Base-by-base conservation (phyloP, 2,113 vertebrate species). In the Eurystomus gularis region DNA sequence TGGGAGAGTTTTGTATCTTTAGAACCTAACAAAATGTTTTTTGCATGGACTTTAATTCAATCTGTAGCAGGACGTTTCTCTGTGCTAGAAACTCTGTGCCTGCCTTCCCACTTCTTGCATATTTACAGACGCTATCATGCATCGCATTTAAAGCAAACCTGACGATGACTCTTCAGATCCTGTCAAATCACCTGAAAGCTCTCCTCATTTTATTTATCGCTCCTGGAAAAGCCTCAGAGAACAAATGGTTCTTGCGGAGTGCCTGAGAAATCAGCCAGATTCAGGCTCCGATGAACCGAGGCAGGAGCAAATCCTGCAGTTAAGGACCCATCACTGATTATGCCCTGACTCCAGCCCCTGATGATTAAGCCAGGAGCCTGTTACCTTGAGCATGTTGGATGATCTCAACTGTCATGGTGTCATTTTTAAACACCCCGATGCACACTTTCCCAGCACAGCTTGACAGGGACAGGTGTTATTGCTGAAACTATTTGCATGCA, bases 221-320 rank as follows among this genome's bases (percentile, higher is more conserved):
- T 57, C 68, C 88, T 81, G 88, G 92, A 88, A 96, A 88, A 94
- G 20, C 69, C 40, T 94, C 79, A 83, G 88, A 96, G 83, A 96
- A 92, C 76, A 94, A 94, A 80, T 44, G 64, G 54, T 18, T 90
- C 90, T 86, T 85, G 69, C 7, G 2, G 31, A 49, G 90, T 52
- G 80, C 72, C 55, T 94, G 82, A 92, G 91, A 96, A 88, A 91
- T 96, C 93, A 92, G 89, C 62, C 79, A 94, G 70, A 83, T 94
- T 96, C 80, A 83, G 58, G 70, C 83, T 89, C 61, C 40, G 0
- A 28, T 84, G 88, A 94, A 86, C 76, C 4, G 19, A 95, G 66
- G 82, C 17, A 31, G n/a, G 81, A 95, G 49, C n/a, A 86, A 96
- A 93, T 76, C 72, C 76, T 90, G 25, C 84, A 29, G 88, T 83